Conservation (phyloP, 1,140 invertebrate species). For the Drosophila murphyi region DNA sequence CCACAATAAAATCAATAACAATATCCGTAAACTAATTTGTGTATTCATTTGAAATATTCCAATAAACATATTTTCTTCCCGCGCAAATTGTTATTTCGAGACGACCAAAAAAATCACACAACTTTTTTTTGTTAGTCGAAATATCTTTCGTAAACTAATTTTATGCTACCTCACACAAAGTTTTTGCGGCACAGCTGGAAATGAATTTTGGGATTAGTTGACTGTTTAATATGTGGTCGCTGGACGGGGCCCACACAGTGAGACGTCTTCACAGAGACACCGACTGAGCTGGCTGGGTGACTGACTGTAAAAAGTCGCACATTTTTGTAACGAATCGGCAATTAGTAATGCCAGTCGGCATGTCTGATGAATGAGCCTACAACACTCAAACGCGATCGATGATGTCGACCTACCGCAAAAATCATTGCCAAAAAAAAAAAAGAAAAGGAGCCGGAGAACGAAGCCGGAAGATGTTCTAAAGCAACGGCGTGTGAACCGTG, state of each 20-base stretch:
- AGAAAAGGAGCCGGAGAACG: constrained; percentile 10
- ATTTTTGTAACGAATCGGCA: constrained; percentile 79
- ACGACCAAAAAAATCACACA: too few relatives aligned
- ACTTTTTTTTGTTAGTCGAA: too few relatives aligned
- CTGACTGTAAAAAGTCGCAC: constrained; percentile 67
- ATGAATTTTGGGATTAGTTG: constrained; percentile 8
- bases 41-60: too few relatives aligned
- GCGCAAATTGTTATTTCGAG: too few relatives aligned
- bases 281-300: constrained; percentile 14
- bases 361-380: constrained; percentile 62
- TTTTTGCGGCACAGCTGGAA: constrained; percentile 29
- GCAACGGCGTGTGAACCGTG: constrained; percentile 77
- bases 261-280: constrained; percentile 20
- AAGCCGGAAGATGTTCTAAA: constrained; percentile 62
- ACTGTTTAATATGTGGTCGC: constrained; percentile 60
- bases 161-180: neutral
- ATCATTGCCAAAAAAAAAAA: constrained; percentile 63
- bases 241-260: constrained; percentile 55
- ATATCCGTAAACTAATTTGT: too few relatives aligned
- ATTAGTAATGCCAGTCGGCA: constrained; percentile 73
- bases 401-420: constrained; percentile 81
- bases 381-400: constrained; percentile 57
- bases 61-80: too few relatives aligned
- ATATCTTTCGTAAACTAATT: neutral
- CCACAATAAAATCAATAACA: too few relatives aligned